These are phyloP conservation scores for Atrichornis clamosus DNA, from an alignment of 2,113 vertebrate species.

Conservation along the genomic window DNA sequence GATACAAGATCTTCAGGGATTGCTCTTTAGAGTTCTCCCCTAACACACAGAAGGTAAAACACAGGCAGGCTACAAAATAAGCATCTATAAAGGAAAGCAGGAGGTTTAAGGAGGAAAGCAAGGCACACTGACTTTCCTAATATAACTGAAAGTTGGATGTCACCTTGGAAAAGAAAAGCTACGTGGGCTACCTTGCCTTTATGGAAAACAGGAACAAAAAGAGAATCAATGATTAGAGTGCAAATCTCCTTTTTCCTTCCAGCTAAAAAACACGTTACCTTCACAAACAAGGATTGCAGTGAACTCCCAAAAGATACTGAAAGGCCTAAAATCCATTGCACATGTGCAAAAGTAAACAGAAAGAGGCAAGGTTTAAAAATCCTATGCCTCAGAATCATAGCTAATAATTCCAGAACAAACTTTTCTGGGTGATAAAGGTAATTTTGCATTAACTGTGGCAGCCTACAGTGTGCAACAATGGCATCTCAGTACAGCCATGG, in stretches of 20 bases:
- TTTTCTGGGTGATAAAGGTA: not conserved
- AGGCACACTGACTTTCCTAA: not conserved
- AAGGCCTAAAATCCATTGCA: not conserved
- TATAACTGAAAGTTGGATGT: not conserved
- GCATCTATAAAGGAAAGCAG: not conserved
- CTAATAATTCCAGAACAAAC: not conserved
- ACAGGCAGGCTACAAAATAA: not conserved
- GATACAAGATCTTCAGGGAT: not conserved
- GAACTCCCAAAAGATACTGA: not conserved
- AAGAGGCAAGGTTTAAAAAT: not conserved
- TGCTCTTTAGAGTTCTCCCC: not conserved
- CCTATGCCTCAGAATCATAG: not conserved
- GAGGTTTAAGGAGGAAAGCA: not conserved
- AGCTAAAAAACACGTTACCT: not conserved
- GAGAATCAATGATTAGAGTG: not conserved
- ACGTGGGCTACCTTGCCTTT: not conserved
- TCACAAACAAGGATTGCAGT: not conserved
- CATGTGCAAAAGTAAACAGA: not conserved
- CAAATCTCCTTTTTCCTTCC: not conserved
- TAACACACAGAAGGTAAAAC: not conserved
- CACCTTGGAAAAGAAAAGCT: not conserved
- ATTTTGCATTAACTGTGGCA: not conserved
- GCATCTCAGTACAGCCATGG: not conserved
- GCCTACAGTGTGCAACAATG: not conserved
- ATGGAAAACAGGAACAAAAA: not conserved